phyloP scores from a whole-genome alignment of 2,888 invertebrate genomes.

The Melanophora roralis region DNA sequence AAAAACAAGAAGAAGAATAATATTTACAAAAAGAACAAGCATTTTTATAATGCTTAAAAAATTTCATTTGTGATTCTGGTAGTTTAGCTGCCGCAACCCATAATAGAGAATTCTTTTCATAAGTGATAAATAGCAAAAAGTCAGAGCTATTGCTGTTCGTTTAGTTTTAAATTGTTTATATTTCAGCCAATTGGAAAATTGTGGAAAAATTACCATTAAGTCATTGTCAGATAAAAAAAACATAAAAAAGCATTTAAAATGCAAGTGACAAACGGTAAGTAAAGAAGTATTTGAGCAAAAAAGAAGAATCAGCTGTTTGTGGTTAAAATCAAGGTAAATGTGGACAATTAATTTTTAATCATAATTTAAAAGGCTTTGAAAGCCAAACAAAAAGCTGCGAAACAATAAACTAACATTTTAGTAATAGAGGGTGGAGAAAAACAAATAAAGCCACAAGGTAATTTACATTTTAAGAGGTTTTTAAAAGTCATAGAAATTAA shows the following conservation, averaged over 20 bases:
- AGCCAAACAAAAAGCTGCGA: not conserved
- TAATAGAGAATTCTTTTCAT: too few relatives aligned
- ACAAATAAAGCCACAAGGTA: too few relatives aligned
- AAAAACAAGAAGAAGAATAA: not conserved
- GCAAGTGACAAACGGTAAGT: not conserved
- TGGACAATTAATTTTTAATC: constrained; percentile 44
- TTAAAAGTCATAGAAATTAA: too few relatives aligned
- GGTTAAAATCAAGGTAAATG: constrained; percentile 31
- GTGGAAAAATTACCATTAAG: constrained; percentile 23
- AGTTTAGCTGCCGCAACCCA: not conserved
- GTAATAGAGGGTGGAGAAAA: too few relatives aligned
- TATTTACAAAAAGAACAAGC: not conserved
- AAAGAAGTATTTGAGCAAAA: not conserved
- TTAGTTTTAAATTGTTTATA: not conserved
- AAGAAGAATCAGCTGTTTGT: not conserved
- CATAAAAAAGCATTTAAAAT: too few relatives aligned
- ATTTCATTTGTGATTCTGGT: constrained; percentile 31
- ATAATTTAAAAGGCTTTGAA: not conserved
- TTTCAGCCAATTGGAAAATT: constrained; percentile 40
- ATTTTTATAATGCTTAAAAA: constrained; percentile 16
- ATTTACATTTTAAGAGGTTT: too few relatives aligned
- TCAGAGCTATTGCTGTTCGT: not conserved
- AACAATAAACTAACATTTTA: constrained; percentile 1
- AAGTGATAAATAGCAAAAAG: not conserved
- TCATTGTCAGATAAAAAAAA: too few relatives aligned